Base-by-base conservation (phyloP, 2,797 vertebrate species). In the Anableps anableps region DNA sequence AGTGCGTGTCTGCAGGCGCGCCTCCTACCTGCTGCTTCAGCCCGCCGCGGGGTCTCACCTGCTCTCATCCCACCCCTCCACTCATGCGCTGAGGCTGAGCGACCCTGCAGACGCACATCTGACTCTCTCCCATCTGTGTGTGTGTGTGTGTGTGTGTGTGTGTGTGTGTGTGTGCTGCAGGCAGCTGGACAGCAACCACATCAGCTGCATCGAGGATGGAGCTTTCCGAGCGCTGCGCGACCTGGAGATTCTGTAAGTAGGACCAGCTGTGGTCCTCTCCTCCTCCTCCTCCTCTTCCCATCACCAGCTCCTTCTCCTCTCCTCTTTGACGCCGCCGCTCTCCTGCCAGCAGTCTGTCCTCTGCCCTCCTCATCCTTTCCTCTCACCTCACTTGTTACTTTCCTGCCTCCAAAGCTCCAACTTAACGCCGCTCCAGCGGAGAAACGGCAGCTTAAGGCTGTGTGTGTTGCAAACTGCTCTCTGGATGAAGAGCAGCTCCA, bases 141-240 rank as follows among this genome's bases (percentile, higher is more conserved):
- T 90, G 48, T 85, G 31, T 82, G 48, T 83, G 62, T 88, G 80
- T 82, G 45, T 88, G 31, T 72, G 82, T 79, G 55, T 88, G 75
- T 88, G 81, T 86, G 62, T 85, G 89, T 88, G 86, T 82, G 91
- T 38, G 51, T n/a, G 88, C 94, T 95, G 95, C 96, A 98, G 98
- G 97, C 97, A 98, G 95, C 96, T 98, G 97, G 98, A 99, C 98
- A 99, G 98, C 97, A 99, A 99, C 97, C 98, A 97, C 96, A 99
- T 99, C 96, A 97, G 97, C 98, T 99, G 98, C 97, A 98, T 99
- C 85, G 98, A 99, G 96, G 98, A 99, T 98, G 98, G 98, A 97
- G 97, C 98, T 96, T 99, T 99, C 96, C 96, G 98, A 95, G 98
- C 98, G 60, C 97, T 99, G 94, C 98, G 98, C 84, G 98, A 98